phyloP scores from a whole-genome alignment of 1,140 invertebrate genomes.

The Caerostris darwini region DNA sequence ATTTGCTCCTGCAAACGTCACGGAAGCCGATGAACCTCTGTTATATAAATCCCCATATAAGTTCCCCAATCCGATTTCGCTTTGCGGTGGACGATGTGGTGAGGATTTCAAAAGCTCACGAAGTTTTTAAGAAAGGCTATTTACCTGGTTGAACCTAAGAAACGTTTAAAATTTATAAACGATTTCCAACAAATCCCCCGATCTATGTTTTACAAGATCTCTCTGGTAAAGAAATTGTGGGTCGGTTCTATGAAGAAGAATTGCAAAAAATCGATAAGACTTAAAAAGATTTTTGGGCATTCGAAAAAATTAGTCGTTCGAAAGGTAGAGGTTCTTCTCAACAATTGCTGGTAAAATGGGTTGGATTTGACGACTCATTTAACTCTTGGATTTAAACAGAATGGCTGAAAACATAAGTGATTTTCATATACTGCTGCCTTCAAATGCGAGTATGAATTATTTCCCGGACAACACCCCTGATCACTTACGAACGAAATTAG shows the following conservation, averaged over 20 bases:
- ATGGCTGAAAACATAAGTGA: no score
- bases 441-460: no score
- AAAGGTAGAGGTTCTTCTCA: no score
- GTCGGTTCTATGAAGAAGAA: neutral
- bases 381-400: no score
- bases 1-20: neutral
- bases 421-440: no score
- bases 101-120: neutral
- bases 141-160: neutral
- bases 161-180: neutral
- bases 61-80: neutral
- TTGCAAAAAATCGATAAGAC: neutral
- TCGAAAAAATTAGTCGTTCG: conserved; percentile 8
- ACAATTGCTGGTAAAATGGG: no score
- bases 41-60: conserved; percentile 5
- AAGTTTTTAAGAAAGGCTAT: neutral
- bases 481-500: no score
- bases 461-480: no score
- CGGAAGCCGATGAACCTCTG: neutral
- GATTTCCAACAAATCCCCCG: neutral
- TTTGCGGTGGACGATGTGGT: neutral
- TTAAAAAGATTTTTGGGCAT: neutral
- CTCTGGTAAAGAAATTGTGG: neutral
- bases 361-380: no score
- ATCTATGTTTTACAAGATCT: neutral